These are phyloP conservation scores for Drosophila prosaltans DNA, from an alignment of 1,140 invertebrate genomes.

Conservation along the genomic window DNA sequence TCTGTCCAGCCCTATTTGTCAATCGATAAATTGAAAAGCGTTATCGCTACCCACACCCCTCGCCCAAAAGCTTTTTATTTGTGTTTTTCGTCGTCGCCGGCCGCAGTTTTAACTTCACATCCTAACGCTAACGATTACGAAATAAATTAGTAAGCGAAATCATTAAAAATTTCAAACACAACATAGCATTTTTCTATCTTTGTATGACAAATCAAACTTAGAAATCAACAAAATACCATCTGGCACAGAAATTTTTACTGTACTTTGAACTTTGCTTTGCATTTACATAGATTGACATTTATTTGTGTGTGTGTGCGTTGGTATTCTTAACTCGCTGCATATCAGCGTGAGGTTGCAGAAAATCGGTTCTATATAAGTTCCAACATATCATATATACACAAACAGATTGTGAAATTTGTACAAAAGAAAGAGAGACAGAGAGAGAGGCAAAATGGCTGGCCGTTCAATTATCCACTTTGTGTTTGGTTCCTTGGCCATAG, in stretches of 20 bases:
- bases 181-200: not conserved
- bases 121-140: conserved; percentile 42
- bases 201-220: not conserved
- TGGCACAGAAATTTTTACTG: conserved; percentile 20
- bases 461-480: conserved; percentile 67
- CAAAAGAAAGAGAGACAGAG: not conserved
- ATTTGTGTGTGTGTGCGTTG: conserved; percentile 9
- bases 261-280: conserved; percentile 56
- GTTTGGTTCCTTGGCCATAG: conserved; percentile 71
- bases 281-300: not conserved
- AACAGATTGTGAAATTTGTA: conserved; percentile 57
- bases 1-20: too few relatives aligned
- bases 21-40: too few relatives aligned
- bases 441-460: conserved; percentile 49
- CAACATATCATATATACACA: conserved; percentile 30
- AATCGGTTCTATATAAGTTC: conserved; percentile 25
- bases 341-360: conserved; percentile 72
- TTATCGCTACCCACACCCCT: conserved; percentile 15
- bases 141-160: conserved; percentile 66
- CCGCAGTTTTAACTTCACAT: conserved; percentile 53
- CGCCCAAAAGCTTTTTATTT: conserved; percentile 20
- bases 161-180: conserved; percentile 7
- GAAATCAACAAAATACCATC: conserved; percentile 11
- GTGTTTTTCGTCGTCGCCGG: conserved; percentile 38
- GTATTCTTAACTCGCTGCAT: conserved; percentile 18